Evolutionary conservation across 2,113 vertebrate species (phyloP).

Genomic region (Nycticorax nycticorax): DNA sequence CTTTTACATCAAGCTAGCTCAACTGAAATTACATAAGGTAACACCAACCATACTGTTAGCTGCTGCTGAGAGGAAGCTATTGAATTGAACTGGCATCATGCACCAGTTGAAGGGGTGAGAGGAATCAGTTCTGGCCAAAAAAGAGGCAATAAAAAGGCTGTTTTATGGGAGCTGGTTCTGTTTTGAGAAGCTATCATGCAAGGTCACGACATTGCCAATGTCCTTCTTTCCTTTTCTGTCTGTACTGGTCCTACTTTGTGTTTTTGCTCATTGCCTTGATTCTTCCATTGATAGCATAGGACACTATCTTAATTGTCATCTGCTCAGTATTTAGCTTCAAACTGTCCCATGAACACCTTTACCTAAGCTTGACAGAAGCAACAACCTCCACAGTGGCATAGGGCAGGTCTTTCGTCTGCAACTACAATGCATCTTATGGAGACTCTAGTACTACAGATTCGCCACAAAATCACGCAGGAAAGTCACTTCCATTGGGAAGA

Average conservation of each 20-base stretch:
- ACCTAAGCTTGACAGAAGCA: background rate
- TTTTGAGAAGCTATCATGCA: background rate
- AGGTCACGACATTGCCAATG: background rate
- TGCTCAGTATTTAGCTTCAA: background rate
- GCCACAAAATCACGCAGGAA: background rate
- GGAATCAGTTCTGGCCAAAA: background rate
- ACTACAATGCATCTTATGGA: background rate
- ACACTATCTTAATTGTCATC: background rate
- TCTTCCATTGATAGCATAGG: background rate
- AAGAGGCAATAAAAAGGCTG: background rate
- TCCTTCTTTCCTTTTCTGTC: background rate
- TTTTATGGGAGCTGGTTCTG: background rate
- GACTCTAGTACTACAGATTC: background rate
- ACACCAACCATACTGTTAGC: background rate
- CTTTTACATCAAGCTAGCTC: constrained; percentile 37
- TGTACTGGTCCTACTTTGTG: background rate
- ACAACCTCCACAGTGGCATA: background rate
- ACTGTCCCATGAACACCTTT: background rate
- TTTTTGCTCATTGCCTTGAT: background rate
- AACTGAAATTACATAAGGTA: constrained; percentile 64
- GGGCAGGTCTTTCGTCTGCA: background rate
- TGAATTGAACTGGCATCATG: background rate
- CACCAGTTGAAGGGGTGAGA: background rate
- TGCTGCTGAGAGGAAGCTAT: background rate
- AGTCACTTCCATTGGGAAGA: background rate